Percentiles rank a stretch among this genome's conserved stretches.
Conservation (phyloP, 2,888 invertebrate genomes). For the Clostera curtula region DNA sequence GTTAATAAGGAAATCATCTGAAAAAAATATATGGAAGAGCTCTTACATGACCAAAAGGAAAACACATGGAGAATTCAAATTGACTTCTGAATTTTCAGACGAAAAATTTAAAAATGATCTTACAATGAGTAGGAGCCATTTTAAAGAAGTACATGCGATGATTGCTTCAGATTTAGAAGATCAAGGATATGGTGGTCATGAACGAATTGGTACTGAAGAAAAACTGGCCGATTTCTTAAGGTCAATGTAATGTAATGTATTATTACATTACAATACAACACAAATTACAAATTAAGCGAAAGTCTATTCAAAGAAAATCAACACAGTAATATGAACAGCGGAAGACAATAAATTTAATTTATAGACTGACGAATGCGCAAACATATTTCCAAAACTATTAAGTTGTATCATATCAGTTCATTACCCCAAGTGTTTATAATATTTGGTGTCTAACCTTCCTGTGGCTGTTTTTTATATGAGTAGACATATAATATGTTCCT, state of each 20-base stretch:
- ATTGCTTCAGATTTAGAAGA: constrained; percentile 5
- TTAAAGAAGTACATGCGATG: constrained; percentile 9
- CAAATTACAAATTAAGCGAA: background rate
- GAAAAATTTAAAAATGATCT: constrained; percentile 7
- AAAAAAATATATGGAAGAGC: constrained; percentile 6
- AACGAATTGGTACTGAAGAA: constrained; percentile 6
- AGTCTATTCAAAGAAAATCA: constrained; percentile 2
- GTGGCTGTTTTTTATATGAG: constrained; percentile 4
- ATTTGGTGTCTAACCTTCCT: constrained; percentile 5
- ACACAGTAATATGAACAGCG: too few relatives aligned
- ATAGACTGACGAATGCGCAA: background rate
- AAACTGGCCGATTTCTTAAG: constrained; percentile 3
- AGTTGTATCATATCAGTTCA: constrained; percentile 1
- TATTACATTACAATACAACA: too few relatives aligned
- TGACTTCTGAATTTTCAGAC: constrained; percentile 6
- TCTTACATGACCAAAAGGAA: constrained; percentile 7
- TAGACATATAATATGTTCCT: constrained; percentile 3
- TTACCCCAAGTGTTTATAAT: constrained; percentile 5
- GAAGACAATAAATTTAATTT: constrained; percentile 3
- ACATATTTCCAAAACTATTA: constrained; percentile 4
- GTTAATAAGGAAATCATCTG: constrained; percentile 7
- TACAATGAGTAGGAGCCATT: constrained; percentile 7
- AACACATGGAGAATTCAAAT: constrained; percentile 7
- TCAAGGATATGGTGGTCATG: constrained; percentile 6
- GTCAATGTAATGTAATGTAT: constrained; percentile 2